Evolutionary conservation across 2,797 vertebrate genomes (phyloP).

Genomic region (Australoheros facetus): DNA sequence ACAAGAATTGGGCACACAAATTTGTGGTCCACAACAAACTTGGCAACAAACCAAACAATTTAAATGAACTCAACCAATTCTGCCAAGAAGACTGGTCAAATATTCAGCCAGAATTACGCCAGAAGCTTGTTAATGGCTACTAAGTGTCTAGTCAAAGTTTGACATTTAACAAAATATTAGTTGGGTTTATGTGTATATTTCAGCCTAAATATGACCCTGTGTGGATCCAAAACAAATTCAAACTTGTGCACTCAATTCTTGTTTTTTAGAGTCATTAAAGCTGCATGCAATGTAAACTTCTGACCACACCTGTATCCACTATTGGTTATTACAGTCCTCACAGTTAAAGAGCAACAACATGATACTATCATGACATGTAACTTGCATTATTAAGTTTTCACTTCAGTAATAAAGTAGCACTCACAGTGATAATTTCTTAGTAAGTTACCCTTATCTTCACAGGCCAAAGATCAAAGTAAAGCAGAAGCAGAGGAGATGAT

Average conservation of each 20-base stretch:
- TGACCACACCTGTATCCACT: neutral
- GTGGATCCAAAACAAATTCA: too few relatives aligned
- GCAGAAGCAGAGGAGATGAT: slow-evolving; percentile 90
- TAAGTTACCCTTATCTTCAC: slow-evolving; percentile 40
- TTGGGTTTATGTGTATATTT: neutral
- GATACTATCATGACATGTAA: neutral
- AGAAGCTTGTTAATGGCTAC: too few relatives aligned
- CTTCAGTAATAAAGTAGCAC: neutral
- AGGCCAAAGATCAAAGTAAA: slow-evolving; percentile 97
- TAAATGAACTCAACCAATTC: too few relatives aligned
- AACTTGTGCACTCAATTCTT: too few relatives aligned
- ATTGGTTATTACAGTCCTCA: neutral
- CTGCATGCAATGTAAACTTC: neutral
- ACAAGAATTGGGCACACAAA: neutral
- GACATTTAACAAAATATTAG: neutral
- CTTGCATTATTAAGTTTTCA: neutral
- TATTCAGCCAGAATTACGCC: too few relatives aligned
- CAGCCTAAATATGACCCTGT: neutral
- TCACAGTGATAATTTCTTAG: neutral
- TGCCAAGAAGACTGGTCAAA: too few relatives aligned
- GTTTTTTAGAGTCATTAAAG: too few relatives aligned
- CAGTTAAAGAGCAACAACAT: neutral
- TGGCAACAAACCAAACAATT: neutral
- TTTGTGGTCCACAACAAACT: neutral
- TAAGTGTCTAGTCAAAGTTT: too few relatives aligned